phyloP scores from a whole-genome alignment of 1,140 invertebrate genomes.

The Ylistrum balloti region DNA sequence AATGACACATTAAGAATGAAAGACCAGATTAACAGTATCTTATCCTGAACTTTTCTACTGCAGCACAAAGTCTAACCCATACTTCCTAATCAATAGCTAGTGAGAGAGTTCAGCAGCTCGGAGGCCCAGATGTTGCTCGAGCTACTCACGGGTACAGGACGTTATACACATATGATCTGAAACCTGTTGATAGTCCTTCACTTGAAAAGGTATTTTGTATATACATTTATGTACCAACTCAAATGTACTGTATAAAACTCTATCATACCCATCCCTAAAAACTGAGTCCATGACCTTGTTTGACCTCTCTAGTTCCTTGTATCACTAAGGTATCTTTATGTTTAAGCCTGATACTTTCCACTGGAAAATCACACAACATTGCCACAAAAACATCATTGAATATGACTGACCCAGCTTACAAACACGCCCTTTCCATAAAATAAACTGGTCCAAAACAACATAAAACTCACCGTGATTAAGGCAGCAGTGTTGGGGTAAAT shows the following conservation, averaged over 20 bases:
- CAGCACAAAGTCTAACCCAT: constrained; percentile 24
- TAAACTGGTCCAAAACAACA: neutral
- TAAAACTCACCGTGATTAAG: neutral
- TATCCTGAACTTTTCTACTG: neutral
- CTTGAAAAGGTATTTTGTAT: neutral
- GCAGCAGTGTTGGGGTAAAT: neutral
- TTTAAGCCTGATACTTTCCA: neutral
- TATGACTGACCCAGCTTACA: neutral
- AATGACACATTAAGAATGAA: neutral
- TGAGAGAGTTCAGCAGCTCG: neutral
- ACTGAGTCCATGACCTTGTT: neutral
- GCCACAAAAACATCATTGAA: constrained; percentile 12
- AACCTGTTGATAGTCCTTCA: neutral
- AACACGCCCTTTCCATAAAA: constrained; percentile 24
- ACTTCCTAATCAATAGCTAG: neutral
- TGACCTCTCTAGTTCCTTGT: constrained; percentile 15
- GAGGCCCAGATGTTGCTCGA: neutral
- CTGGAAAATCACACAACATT: constrained; percentile 30
- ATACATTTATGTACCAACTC: neutral
- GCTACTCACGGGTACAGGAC: neutral
- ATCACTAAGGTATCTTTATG: neutral
- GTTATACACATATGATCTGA: neutral
- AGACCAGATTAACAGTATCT: neutral
- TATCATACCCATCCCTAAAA: neutral
- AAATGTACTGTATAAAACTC: neutral